These are phyloP conservation scores for Cinara cedri DNA, from an alignment of 2,888 invertebrate genomes.

Conservation along the genomic window DNA sequence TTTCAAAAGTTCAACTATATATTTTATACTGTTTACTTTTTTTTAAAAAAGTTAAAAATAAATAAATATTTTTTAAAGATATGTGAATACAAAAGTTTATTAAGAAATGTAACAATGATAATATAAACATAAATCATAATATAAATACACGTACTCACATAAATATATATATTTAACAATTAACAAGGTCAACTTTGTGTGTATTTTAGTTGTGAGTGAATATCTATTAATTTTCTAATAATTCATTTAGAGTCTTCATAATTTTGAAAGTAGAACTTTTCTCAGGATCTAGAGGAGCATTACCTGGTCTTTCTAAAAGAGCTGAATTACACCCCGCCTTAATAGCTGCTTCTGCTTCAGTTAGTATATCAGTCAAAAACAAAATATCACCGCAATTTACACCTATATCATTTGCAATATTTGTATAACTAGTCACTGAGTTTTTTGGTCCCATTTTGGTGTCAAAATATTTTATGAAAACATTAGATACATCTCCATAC, in stretches of 20 bases:
- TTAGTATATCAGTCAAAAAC: slow-evolving; percentile 84
- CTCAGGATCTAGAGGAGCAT: slow-evolving; percentile 32
- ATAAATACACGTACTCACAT: too few species aligned
- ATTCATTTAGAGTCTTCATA: slow-evolving; percentile 32
- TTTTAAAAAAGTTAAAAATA: too few species aligned
- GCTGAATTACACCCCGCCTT: slow-evolving; percentile 49
- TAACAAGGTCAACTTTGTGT: neutral
- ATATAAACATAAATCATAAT: too few species aligned
- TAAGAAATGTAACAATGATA: too few species aligned
- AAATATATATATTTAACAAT: neutral
- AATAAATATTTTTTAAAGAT: too few species aligned
- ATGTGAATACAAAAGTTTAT: too few species aligned
- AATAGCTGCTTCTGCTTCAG: slow-evolving; percentile 64
- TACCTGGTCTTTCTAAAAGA: slow-evolving; percentile 55
- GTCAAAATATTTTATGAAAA: slow-evolving; percentile 82
- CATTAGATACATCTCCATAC: slow-evolving; percentile 72
- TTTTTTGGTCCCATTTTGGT: slow-evolving; percentile 83
- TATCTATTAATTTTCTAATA: neutral
- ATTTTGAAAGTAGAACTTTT: slow-evolving; percentile 34
- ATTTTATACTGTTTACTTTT: too few species aligned
- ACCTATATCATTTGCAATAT: slow-evolving; percentile 74
- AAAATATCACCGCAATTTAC: slow-evolving; percentile 73
- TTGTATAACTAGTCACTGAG: slow-evolving; percentile 77
- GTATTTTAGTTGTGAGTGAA: neutral
- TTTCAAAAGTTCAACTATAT: too few species aligned